Evolutionary conservation across 2,888 invertebrate species (phyloP), one percentile per base, ranked within the genome.

Genomic region (Trichopria drosophilae): DNA sequence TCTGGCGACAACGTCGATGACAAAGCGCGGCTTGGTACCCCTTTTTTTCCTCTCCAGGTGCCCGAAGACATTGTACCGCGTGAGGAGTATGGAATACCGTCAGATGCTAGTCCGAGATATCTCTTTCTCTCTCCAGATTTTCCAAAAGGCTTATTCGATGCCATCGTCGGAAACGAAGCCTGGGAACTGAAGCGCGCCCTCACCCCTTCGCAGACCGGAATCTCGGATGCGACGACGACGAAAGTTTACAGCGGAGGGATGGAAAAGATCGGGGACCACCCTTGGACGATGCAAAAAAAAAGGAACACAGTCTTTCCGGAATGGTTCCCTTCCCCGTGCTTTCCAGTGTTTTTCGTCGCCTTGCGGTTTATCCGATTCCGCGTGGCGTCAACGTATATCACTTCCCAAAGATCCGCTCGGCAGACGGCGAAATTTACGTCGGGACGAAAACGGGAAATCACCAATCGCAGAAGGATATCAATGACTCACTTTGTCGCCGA

Each of bases 121-220:
- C 47, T n/a, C n/a, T n/a, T n/a, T n/a, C n/a, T n/a, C n/a, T n/a
- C n/a, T 34, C 44, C 34, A 28, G 47, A 39, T 47, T 47, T 47
- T 43, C 52, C 52, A 32, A 52, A 46, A 46, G 51, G 51, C 42
- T 52, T 47, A 47, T 26, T 37, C 42, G 51, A 52, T 52, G n/a
- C n/a, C n/a, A n/a, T n/a, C n/a, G n/a, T n/a, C n/a, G 36, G 29
- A 16, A 23, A 23, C 31, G 36, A 40, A 51, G 40, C 34, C 28
- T 40, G 44, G 43, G 43, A 50, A 50, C 37, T 4, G 42, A 35
- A 28, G 7, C 18, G n/a, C 24, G 35, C 31, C 12, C 31, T 23
- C 31, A 12, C 15, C 18, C 10, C 43, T 18, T n/a, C 19, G 34
- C 39, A 19, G 31, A 19, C 39, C 22, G 37, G 20, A 42, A 42